Evolutionary conservation across 2,888 invertebrate genomes (phyloP).

Genomic region (Hydropsyche betteni): DNA sequence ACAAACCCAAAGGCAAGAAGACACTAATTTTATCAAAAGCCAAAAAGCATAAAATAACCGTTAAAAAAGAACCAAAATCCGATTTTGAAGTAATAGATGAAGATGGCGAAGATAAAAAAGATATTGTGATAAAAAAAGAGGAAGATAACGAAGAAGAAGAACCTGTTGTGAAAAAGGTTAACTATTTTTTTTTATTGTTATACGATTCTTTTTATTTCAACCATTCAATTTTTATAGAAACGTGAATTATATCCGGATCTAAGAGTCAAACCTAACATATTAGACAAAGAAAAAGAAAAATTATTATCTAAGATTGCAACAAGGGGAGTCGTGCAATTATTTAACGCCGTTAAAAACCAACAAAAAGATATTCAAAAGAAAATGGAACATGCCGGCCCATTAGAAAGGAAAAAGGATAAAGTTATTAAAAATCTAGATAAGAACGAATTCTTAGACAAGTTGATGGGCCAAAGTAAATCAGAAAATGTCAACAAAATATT

Average conservation of each 20-base stretch:
- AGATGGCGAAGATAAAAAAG: slow-evolving; percentile 60
- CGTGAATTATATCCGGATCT: slow-evolving; percentile 68
- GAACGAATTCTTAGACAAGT: slow-evolving; percentile 77
- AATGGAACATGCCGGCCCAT: slow-evolving; percentile 74
- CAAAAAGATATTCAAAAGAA: slow-evolving; percentile 80
- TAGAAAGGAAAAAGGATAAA: slow-evolving; percentile 82
- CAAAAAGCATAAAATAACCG: slow-evolving; percentile 69
- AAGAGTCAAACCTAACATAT: slow-evolving; percentile 77
- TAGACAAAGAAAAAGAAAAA: slow-evolving; percentile 81
- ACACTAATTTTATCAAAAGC: slow-evolving; percentile 81
- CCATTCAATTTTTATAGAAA: slow-evolving; percentile 63
- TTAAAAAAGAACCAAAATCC: slow-evolving; percentile 62
- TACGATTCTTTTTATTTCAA: slow-evolving; percentile 18
- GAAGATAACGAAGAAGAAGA: slow-evolving; percentile 55
- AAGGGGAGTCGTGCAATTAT: slow-evolving; percentile 91
- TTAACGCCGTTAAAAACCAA: slow-evolving; percentile 88
- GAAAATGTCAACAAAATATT: slow-evolving; percentile 58
- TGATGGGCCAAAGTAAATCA: slow-evolving; percentile 77
- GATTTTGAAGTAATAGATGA: slow-evolving; percentile 77
- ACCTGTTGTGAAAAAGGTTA: slow-evolving; percentile 56
- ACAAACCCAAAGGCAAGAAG: slow-evolving; percentile 79
- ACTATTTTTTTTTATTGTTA: slow-evolving; percentile 48
- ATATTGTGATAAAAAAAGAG: slow-evolving; percentile 55
- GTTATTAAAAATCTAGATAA: slow-evolving; percentile 80
- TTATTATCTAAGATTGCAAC: slow-evolving; percentile 85